Percentiles rank a stretch among this genome's conserved stretches.
These are phyloP conservation scores for Leptoteleia sp. DNA, from an alignment of 1,140 invertebrate genomes.

Conservation along the genomic window DNA sequence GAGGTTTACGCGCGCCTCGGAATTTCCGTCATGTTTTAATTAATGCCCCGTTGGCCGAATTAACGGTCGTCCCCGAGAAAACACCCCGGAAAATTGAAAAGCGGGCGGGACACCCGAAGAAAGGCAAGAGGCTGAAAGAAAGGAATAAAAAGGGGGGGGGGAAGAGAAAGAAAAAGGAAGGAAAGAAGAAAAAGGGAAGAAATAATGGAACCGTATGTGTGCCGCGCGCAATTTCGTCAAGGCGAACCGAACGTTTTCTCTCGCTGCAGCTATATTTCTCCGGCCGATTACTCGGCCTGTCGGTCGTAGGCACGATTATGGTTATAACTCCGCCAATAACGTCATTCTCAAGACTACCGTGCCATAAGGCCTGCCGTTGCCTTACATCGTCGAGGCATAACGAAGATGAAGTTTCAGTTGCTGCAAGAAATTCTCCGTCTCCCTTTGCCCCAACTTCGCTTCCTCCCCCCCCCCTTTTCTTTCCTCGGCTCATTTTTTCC, in stretches of 20 bases:
- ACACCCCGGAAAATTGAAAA: slow-evolving; percentile 18
- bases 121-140: too few species aligned
- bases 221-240: slow-evolving; percentile 16
- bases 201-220: not conserved
- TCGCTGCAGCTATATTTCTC: slow-evolving; percentile 42
- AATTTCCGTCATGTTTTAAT: slow-evolving; percentile 6
- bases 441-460: too few species aligned
- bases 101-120: not conserved
- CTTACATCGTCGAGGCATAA: slow-evolving; percentile 1
- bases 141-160: not conserved
- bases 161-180: slow-evolving; percentile 11
- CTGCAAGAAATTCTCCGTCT: not conserved
- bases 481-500: too few species aligned
- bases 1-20: slow-evolving; percentile 3
- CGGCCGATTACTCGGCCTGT: slow-evolving; percentile 39
- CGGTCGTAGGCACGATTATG: slow-evolving; percentile 28
- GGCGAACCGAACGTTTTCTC: slow-evolving; percentile 28
- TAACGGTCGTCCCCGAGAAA: slow-evolving; percentile 10
- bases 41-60: slow-evolving; percentile 2
- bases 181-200: too few species aligned
- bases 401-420: slow-evolving; percentile 24
- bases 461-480: too few species aligned
- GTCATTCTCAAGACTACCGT: slow-evolving; percentile 48
- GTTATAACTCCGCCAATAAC: slow-evolving; percentile 52
- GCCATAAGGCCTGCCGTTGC: not conserved